These are phyloP conservation scores for Centroberyx gerrardi DNA, from an alignment of 2,797 vertebrate genomes.

Conservation along the genomic window DNA sequence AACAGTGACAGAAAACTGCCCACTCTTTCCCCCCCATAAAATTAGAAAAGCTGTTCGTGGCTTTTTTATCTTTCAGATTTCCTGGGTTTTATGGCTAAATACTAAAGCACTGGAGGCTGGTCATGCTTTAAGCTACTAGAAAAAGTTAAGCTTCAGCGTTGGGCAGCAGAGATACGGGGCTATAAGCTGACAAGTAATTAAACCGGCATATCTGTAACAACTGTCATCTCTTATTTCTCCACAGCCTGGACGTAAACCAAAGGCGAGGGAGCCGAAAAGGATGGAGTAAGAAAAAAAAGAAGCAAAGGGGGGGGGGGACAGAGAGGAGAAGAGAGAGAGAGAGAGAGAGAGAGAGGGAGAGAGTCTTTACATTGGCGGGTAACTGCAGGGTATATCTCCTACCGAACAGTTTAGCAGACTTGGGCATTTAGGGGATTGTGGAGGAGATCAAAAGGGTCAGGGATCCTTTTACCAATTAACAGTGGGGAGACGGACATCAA, in stretches of 20 bases:
- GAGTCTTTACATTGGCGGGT: constrained; percentile 83
- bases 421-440: constrained; percentile 94
- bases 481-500: constrained; percentile 92
- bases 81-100: constrained; percentile 92
- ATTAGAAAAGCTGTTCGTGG: constrained; percentile 88
- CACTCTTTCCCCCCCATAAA: constrained; percentile 85
- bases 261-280: constrained; percentile 86
- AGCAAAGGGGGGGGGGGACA: constrained; percentile 61
- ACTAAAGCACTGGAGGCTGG: constrained; percentile 94
- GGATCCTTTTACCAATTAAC: constrained; percentile 94
- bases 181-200: constrained; percentile 99
- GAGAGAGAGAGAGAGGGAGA: constrained; percentile 78
- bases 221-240: constrained; percentile 99
- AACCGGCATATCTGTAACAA: constrained; percentile 98
- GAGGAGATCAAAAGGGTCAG: constrained; percentile 92
- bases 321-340: constrained; percentile 74
- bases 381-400: constrained; percentile 91
- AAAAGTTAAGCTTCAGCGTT: constrained; percentile 96
- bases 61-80: constrained; percentile 92
- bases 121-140: constrained; percentile 97
- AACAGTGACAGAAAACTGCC: constrained; percentile 88
- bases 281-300: constrained; percentile 80
- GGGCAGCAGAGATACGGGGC: constrained; percentile 95
- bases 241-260: constrained; percentile 95
- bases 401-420: constrained; percentile 92